These are phyloP conservation scores for Parnassius mnemosyne DNA, from an alignment of 2,888 invertebrate genomes.

Conservation along the genomic window DNA sequence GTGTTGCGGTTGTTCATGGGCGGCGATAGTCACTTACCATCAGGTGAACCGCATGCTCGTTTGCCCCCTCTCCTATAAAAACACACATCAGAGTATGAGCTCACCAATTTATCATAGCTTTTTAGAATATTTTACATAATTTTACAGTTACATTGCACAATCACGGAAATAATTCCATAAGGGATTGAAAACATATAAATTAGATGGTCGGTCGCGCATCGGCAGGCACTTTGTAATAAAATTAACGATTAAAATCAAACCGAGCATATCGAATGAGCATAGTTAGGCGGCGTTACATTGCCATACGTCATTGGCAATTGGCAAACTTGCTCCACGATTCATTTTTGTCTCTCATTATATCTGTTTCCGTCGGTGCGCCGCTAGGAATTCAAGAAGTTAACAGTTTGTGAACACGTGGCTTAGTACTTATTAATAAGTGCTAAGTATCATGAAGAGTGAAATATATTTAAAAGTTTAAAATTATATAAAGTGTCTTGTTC, in stretches of 20 bases:
- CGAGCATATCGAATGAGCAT: slow-evolving; percentile 56
- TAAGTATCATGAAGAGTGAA: too few relatives aligned
- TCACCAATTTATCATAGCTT: too few relatives aligned
- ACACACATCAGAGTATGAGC: too few relatives aligned
- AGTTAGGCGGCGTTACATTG: slow-evolving; percentile 39
- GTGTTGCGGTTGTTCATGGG: too few relatives aligned
- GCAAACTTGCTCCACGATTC: slow-evolving; percentile 49
- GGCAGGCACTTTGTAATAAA: slow-evolving; percentile 42
- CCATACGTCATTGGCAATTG: slow-evolving; percentile 50
- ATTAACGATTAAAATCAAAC: slow-evolving; percentile 59
- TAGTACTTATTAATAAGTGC: too few relatives aligned
- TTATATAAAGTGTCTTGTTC: too few relatives aligned
- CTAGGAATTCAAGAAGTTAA: slow-evolving; percentile 3
- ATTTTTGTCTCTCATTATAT: slow-evolving; percentile 64
- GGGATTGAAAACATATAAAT: slow-evolving; percentile 24
- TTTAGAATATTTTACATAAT: neutral
- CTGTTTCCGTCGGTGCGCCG: slow-evolving; percentile 39
- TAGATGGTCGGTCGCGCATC: slow-evolving; percentile 26
- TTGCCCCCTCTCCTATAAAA: too few relatives aligned
- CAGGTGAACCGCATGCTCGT: too few relatives aligned
- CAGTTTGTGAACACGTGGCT: too few relatives aligned
- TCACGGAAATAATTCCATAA: slow-evolving; percentile 20
- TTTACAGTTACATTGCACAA: slow-evolving; percentile 1
- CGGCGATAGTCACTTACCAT: too few relatives aligned
- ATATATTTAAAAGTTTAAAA: too few relatives aligned